These are phyloP conservation scores for Nomada fabriciana DNA, from an alignment of 2,888 invertebrate species.

Conservation along the genomic window DNA sequence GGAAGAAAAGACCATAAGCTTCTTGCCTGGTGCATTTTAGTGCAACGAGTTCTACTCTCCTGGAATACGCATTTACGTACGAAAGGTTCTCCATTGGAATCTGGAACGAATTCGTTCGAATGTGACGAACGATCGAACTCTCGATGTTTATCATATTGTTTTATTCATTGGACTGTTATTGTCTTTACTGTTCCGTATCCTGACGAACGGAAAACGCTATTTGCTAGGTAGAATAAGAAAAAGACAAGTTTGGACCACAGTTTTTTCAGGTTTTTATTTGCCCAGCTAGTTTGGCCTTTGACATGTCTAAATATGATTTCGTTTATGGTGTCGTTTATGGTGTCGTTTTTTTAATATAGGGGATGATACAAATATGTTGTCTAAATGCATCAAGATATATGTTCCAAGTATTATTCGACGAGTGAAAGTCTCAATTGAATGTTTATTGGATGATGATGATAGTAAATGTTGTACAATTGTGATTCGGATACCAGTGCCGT, in stretches of 20 bases:
- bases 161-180: slow-evolving; percentile 67
- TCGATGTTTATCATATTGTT: slow-evolving; percentile 68
- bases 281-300: slow-evolving; percentile 1
- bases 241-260: slow-evolving; percentile 19
- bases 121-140: slow-evolving; percentile 68
- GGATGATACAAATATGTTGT: too few species aligned
- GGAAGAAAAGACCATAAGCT: slow-evolving; percentile 44
- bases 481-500: background rate
- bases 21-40: slow-evolving; percentile 49
- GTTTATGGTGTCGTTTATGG: background rate
- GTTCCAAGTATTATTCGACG: background rate
- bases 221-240: slow-evolving; percentile 37
- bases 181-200: slow-evolving; percentile 59
- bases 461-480: background rate
- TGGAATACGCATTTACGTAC: slow-evolving; percentile 54
- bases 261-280: background rate
- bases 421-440: background rate
- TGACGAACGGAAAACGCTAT: slow-evolving; percentile 22
- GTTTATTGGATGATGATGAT: background rate
- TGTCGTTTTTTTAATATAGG: too few species aligned
- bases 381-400: too few species aligned
- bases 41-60: slow-evolving; percentile 48
- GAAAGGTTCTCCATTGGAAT: slow-evolving; percentile 54
- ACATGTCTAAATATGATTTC: slow-evolving; percentile 19
- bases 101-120: slow-evolving; percentile 66